These are phyloP conservation scores for Mya arenaria DNA, from an alignment of 1,140 invertebrate genomes.

Conservation along the genomic window DNA sequence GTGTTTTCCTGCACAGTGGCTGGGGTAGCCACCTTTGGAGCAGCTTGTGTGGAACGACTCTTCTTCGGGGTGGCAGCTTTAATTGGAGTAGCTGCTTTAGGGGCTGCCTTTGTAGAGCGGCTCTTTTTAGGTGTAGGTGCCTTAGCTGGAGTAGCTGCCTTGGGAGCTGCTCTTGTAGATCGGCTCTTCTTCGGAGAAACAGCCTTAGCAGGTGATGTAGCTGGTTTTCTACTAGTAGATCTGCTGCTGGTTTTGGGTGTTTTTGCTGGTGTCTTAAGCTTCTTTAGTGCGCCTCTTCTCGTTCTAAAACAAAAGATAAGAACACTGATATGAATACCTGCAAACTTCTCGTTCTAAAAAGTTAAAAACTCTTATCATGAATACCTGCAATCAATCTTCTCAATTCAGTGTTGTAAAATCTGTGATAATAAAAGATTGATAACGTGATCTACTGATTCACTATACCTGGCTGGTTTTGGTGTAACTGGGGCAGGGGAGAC, in stretches of 20 bases:
- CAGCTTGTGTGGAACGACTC: not conserved
- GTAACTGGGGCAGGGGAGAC: not conserved
- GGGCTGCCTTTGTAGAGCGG: not conserved
- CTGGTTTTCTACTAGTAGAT: conserved; percentile 9
- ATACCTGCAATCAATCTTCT: no score
- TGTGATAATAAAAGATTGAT: no score
- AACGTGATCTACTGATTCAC: no score
- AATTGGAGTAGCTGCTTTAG: not conserved
- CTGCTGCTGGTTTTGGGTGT: no score
- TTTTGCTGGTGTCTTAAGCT: conserved; percentile 27
- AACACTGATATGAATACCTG: no score
- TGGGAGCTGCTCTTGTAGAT: conserved; percentile 5
- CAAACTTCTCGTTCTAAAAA: no score
- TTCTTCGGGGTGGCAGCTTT: not conserved
- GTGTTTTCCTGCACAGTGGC: no score
- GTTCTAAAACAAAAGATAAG: no score
- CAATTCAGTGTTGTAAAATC: no score
- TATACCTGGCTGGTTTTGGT: conserved; percentile 21
- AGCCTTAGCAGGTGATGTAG: not conserved
- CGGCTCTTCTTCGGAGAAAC: not conserved
- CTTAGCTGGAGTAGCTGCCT: conserved; percentile 6
- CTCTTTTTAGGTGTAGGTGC: not conserved
- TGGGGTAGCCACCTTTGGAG: not conserved
- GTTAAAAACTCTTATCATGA: no score
- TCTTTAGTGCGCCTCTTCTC: conserved; percentile 22